These are phyloP conservation scores for Arctocebus calabarensis DNA, from an alignment of 2,797 vertebrate genomes.

Conservation along the genomic window DNA sequence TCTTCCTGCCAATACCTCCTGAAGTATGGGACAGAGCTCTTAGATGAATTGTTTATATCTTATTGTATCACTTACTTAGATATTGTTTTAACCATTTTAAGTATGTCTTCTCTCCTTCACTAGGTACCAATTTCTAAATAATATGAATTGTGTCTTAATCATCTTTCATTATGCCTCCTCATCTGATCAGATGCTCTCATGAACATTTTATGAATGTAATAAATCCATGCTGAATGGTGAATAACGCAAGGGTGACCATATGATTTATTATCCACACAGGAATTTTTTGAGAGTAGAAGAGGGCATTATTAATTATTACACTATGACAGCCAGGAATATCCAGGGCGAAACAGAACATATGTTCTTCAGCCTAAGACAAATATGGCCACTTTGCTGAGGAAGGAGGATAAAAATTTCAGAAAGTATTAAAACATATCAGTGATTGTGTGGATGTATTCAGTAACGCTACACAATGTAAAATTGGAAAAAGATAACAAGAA, in stretches of 20 bases:
- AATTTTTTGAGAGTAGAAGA: not conserved
- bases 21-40: not conserved
- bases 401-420: conserved; percentile 10
- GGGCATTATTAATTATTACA: not conserved
- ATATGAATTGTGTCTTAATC: not conserved
- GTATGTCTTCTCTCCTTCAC: not conserved
- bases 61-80: not conserved
- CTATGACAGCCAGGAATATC: not conserved
- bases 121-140: conserved; percentile 26
- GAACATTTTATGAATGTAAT: not conserved
- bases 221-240: not conserved
- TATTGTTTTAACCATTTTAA: not conserved
- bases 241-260: not conserved
- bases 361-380: not conserved
- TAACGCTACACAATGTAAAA: not conserved
- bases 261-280: conserved; percentile 9
- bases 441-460: not conserved
- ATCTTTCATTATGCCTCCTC: not conserved
- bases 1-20: not conserved
- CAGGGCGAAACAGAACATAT: not conserved
- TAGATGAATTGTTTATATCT: not conserved
- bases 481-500: not conserved
- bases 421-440: not conserved
- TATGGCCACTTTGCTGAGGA: not conserved
- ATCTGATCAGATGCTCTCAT: not conserved